Percentiles rank a stretch among this genome's conserved stretches.
These are phyloP conservation scores for Seriola rivoliana DNA, from an alignment of 2,113 vertebrate genomes.

Conservation along the genomic window DNA sequence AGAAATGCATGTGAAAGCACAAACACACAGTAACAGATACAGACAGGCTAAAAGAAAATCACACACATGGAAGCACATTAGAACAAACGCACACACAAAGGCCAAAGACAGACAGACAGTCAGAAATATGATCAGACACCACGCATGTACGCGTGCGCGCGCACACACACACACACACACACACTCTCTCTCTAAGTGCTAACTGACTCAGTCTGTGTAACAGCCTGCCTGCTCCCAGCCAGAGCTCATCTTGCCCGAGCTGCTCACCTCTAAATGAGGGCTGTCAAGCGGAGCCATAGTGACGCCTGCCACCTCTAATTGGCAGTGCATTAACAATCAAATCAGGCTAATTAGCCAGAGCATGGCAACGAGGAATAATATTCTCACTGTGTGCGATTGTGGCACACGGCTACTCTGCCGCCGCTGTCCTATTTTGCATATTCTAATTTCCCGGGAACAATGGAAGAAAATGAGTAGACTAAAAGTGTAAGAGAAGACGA, in stretches of 20 bases:
- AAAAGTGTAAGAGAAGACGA: constrained; percentile 79
- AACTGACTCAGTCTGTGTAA: constrained; percentile 65
- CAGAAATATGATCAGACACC: constrained; percentile 32
- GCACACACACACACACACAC: constrained; percentile 6
- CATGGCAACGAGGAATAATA: constrained; percentile 87
- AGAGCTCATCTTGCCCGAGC: constrained; percentile 65
- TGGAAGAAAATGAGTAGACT: constrained; percentile 85
- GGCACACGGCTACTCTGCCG: constrained; percentile 69
- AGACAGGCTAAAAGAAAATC: constrained; percentile 40
- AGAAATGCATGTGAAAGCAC: not conserved
- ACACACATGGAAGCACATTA: constrained; percentile 32
- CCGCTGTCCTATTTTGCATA: constrained; percentile 85
- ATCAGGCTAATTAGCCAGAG: constrained; percentile 90
- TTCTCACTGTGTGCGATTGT: constrained; percentile 72
- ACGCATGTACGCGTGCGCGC: not conserved
- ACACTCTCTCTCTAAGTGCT: constrained; percentile 19
- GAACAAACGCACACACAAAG: not conserved
- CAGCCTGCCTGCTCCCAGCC: constrained; percentile 69
- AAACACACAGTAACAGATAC: constrained; percentile 20
- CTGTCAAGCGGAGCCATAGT: constrained; percentile 74
- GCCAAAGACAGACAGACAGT: not conserved
- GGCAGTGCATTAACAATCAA: constrained; percentile 92
- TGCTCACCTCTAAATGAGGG: constrained; percentile 78
- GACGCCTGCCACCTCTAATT: constrained; percentile 88
- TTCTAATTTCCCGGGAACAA: constrained; percentile 88